Conservation (phyloP, 2,113 vertebrate genomes). For the Ophiodon elongatus region DNA sequence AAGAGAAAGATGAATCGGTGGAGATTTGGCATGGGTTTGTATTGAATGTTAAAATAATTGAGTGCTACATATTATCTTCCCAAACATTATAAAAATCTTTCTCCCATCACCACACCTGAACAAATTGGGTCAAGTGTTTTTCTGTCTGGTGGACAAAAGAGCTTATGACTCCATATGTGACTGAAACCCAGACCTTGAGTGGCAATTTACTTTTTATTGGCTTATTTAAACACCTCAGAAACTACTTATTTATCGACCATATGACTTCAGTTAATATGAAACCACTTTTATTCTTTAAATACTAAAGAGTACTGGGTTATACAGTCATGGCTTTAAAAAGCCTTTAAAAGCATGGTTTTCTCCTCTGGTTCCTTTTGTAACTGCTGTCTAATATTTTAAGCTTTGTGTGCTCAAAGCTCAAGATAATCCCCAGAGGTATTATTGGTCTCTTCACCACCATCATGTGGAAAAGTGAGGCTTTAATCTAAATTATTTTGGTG, state of each 20-base stretch:
- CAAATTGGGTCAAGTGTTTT: neutral
- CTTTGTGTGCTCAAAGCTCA: neutral
- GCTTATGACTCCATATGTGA: neutral
- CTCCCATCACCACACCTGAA: neutral
- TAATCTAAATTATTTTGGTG: neutral
- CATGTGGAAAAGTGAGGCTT: neutral
- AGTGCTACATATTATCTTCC: neutral
- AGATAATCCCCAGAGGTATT: neutral
- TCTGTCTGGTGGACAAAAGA: neutral
- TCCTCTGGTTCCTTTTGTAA: neutral
- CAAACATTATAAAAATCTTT: neutral
- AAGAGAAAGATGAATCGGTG: neutral
- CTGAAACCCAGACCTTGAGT: neutral
- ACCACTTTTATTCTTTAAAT: neutral
- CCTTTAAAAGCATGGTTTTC: neutral
- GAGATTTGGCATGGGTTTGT: neutral
- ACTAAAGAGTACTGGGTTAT: neutral
- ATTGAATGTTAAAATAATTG: neutral
- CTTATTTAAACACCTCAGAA: neutral
- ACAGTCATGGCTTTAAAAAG: neutral
- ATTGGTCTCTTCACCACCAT: neutral
- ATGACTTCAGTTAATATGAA: neutral
- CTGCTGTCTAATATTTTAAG: neutral
- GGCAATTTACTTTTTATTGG: neutral
- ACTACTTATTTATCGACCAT: neutral